phyloP scores from a whole-genome alignment of 2,113 vertebrate species.

The Cephalopholis sonnerati region DNA sequence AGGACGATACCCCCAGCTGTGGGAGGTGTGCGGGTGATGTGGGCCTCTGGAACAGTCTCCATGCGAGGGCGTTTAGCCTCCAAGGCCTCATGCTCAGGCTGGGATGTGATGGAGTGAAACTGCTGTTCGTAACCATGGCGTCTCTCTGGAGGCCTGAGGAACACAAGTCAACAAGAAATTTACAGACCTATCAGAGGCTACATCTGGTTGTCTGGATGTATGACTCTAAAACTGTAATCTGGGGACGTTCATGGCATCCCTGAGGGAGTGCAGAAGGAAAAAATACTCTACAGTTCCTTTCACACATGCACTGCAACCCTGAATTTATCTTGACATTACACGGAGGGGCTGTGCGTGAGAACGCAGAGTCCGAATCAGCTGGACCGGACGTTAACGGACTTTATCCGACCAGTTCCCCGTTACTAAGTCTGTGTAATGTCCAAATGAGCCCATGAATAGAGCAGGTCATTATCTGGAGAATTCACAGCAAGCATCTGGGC shows the following conservation, averaged over 20 bases:
- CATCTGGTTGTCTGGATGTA: background rate
- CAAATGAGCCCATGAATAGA: no score
- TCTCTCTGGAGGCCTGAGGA: slow-evolving; percentile 93
- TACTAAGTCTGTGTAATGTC: no score
- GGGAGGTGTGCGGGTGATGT: slow-evolving; percentile 88
- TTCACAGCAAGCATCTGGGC: no score
- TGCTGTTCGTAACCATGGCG: slow-evolving; percentile 94
- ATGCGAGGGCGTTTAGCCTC: slow-evolving; percentile 95
- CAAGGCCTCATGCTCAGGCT: slow-evolving; percentile 90
- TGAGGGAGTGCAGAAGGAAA: background rate
- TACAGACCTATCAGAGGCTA: slow-evolving; percentile 5
- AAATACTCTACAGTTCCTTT: background rate
- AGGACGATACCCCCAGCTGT: slow-evolving; percentile 82
- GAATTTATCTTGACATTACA: no score
- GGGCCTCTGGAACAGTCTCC: slow-evolving; percentile 90
- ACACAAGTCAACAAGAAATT: slow-evolving; percentile 43
- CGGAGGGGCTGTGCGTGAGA: no score
- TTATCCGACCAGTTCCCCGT: no score
- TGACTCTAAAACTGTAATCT: background rate
- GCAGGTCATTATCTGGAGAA: no score
- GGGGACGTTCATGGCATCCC: background rate
- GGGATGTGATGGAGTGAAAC: slow-evolving; percentile 88
- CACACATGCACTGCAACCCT: no score
- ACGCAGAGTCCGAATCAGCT: no score
- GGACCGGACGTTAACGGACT: no score